Percentiles rank a stretch among this genome's conserved stretches.
These are phyloP conservation scores for Chauna torquata DNA, from an alignment of 2,113 vertebrate genomes.

Conservation along the genomic window DNA sequence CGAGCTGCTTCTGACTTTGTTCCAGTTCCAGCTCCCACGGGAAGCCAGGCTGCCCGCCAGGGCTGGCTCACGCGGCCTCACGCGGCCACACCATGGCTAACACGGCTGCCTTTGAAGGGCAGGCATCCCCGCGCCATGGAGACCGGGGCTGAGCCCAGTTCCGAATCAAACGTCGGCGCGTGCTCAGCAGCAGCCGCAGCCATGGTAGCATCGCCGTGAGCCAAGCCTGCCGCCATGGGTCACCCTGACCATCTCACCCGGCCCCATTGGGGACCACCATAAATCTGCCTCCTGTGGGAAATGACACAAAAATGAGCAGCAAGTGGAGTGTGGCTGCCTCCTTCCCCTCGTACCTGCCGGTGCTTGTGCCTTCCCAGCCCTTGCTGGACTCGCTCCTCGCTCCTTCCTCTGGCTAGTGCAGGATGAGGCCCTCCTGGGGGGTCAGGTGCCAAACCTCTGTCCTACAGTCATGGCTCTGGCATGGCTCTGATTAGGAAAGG, in stretches of 20 bases:
- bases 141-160: background rate
- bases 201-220: accelerated
- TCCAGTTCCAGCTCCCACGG: background rate
- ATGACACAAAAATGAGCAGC: background rate
- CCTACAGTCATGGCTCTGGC: background rate
- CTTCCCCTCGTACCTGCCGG: background rate
- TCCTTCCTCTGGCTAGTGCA: background rate
- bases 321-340: background rate
- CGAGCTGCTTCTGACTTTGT: background rate
- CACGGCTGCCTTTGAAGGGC: background rate
- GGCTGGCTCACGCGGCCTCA: background rate
- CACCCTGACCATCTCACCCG: background rate
- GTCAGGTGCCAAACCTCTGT: background rate
- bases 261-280: background rate
- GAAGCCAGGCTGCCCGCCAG: background rate
- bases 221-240: background rate
- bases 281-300: background rate
- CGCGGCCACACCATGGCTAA: background rate
- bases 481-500: background rate
- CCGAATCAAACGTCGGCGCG: no score
- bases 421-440: background rate
- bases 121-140: background rate
- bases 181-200: background rate
- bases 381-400: background rate
- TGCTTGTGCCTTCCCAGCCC: background rate